A percentile compares a stretch with the other conserved stretches of the same genome.
These are phyloP conservation scores for Callorhinus ursinus DNA, from an alignment of 2,113 vertebrate genomes.

Conservation along the genomic window DNA sequence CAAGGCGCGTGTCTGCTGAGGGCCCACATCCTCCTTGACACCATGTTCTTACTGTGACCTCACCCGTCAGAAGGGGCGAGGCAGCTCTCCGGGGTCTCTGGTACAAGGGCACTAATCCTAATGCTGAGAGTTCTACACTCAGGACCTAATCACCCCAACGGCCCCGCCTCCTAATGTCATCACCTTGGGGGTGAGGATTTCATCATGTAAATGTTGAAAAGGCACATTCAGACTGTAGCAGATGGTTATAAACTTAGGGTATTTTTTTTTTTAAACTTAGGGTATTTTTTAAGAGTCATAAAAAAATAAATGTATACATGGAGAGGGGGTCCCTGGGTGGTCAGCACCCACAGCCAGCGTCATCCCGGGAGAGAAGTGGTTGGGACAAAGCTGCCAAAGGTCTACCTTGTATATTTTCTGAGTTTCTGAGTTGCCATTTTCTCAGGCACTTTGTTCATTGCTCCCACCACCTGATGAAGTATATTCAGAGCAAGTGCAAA, in stretches of 20 bases:
- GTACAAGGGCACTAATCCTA: neutral
- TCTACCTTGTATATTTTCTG: no score
- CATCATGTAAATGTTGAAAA: neutral
- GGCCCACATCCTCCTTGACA: neutral
- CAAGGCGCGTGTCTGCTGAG: neutral
- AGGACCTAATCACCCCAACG: neutral
- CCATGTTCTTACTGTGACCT: neutral
- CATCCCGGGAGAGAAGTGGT: neutral
- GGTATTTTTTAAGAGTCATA: neutral
- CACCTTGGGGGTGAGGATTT: neutral
- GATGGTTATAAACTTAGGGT: neutral
- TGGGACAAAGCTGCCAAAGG: neutral
- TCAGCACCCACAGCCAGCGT: neutral
- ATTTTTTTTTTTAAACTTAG: neutral
- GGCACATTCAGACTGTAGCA: neutral
- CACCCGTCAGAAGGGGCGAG: neutral
- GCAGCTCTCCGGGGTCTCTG: neutral
- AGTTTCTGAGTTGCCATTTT: neutral
- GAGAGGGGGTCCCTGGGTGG: no score
- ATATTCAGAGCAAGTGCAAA: neutral
- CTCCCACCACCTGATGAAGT: neutral
- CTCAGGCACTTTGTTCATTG: neutral
- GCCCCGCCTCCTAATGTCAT: neutral
- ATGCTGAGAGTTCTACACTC: neutral
- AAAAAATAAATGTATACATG: neutral